Base-by-base conservation (phyloP, 2,113 vertebrate species). In the Nothobranchius kuhntae region DNA sequence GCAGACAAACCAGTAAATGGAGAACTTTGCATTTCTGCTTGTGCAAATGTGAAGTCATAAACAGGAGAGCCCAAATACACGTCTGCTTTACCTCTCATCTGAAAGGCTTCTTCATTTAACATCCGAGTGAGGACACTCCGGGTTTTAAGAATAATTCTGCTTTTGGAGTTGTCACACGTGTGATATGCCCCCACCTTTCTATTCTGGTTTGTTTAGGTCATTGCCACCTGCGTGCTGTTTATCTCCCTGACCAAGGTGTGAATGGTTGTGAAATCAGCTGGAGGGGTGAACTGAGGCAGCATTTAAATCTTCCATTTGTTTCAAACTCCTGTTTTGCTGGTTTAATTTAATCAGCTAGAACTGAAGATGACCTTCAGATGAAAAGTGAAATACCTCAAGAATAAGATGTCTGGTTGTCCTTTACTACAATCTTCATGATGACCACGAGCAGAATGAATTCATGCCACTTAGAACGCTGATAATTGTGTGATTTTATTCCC, bases 401-500 rank as follows among this genome's bases (percentile, higher is more conserved):
- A 35, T 26, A 53, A 11, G 9, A 53, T 9, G 11, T 30, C 21
- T 9, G 9, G 9, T 1, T 11, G 17, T 52, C 21, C 9, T 52
- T 7, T 11, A 21, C 9, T 7, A 10, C 10, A 24, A n/a, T 2
- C 13, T 35, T 54, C 4, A 30, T 30, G 30, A 30, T 30, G 30
- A 17, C 13, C 13, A 38, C 9, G 30, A 55, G 9, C 13, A 15
- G 14, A 7, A n/a, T 10, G 14, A 38, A 56, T 9, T 35, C 6
- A 38, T 14, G 38, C 35, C 14, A 36, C 8, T 24, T 9, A 53
- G 21, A 53, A 45, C 11, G 21, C n/a, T 17, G 15, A 7, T 48
- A 30, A 17, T 15, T 51, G 62, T 73, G 63, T 42, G 4, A 26
- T 48, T 60, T 62, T 61, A 65, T 35, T 10, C 26, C 35, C 30